These are phyloP conservation scores for Chaetops frenatus DNA, from an alignment of 2,113 vertebrate species.

Conservation along the genomic window DNA sequence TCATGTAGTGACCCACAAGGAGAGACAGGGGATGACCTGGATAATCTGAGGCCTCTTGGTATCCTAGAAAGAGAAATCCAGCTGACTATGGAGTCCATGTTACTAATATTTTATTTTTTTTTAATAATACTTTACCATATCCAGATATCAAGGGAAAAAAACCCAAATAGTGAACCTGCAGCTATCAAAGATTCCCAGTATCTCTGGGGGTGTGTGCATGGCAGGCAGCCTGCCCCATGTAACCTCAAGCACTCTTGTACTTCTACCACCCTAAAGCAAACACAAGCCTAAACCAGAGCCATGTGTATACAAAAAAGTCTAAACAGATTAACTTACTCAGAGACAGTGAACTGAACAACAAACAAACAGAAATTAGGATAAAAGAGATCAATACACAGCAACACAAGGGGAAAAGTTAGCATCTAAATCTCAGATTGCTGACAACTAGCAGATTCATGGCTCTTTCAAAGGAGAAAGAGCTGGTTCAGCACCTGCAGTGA, in stretches of 20 bases:
- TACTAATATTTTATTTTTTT: background rate
- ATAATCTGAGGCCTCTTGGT: background rate
- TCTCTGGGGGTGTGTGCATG: background rate
- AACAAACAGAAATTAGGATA: conserved; percentile 56
- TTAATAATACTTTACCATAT: background rate
- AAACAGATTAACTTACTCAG: conserved; percentile 41
- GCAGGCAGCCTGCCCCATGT: background rate
- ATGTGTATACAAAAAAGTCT: conserved; percentile 22
- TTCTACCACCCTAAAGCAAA: conserved; percentile 8
- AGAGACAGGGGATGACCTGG: background rate
- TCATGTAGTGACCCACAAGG: background rate
- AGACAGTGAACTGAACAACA: conserved; percentile 38
- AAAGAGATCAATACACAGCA: conserved; percentile 34
- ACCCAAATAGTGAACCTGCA: background rate
- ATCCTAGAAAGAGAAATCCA: background rate
- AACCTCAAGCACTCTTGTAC: background rate
- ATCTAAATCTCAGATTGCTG: conserved; percentile 42
- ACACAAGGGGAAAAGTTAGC: conserved; percentile 25
- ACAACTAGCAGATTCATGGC: conserved; percentile 38
- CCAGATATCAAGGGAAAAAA: background rate
- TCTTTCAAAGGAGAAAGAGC: conserved; percentile 44
- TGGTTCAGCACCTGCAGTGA: conserved; percentile 49
- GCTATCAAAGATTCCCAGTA: background rate
- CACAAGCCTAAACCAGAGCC: conserved; percentile 2
- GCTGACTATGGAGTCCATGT: background rate